These are phyloP conservation scores for Ammodytes dubius DNA, from an alignment of 2,113 vertebrate species.

Conservation along the genomic window DNA sequence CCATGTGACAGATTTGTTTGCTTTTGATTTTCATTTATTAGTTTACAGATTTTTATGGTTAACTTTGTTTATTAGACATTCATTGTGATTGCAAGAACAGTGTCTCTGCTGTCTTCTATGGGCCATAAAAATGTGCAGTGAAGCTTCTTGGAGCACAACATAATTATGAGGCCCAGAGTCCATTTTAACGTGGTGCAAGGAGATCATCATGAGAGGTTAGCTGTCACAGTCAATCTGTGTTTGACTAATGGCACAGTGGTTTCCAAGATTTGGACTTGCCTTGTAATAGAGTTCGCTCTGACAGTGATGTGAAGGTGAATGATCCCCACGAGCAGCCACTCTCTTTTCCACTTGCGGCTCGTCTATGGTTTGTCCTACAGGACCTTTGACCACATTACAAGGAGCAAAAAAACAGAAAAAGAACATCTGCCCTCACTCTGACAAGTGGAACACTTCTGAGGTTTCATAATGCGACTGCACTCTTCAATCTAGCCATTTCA, in stretches of 20 bases:
- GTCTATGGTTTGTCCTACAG: slow-evolving; percentile 68
- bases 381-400: slow-evolving; percentile 57
- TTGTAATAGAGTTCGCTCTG: slow-evolving; percentile 61
- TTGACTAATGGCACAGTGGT: slow-evolving; percentile 67
- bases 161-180: slow-evolving; percentile 21
- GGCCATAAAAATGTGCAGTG: background rate
- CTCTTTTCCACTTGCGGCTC: slow-evolving; percentile 61
- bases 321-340: slow-evolving; percentile 68
- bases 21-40: background rate
- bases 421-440: background rate
- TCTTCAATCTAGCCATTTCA: slow-evolving; percentile 1
- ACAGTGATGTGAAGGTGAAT: slow-evolving; percentile 69
- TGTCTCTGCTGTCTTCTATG: slow-evolving; percentile 1
- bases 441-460: slow-evolving; percentile 8
- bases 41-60: background rate
- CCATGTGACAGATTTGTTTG: slow-evolving; percentile 1
- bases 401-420: slow-evolving; percentile 30
- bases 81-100: background rate
- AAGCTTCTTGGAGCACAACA: slow-evolving; percentile 3
- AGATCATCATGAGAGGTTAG: slow-evolving; percentile 58
- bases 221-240: slow-evolving; percentile 71
- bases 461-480: slow-evolving; percentile 1
- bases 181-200: slow-evolving; percentile 41
- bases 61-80: background rate
- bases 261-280: slow-evolving; percentile 62